Percentiles rank a stretch among this genome's conserved stretches.
phyloP scores from a whole-genome alignment of 2,797 vertebrate species.

The Poecile montanus region DNA sequence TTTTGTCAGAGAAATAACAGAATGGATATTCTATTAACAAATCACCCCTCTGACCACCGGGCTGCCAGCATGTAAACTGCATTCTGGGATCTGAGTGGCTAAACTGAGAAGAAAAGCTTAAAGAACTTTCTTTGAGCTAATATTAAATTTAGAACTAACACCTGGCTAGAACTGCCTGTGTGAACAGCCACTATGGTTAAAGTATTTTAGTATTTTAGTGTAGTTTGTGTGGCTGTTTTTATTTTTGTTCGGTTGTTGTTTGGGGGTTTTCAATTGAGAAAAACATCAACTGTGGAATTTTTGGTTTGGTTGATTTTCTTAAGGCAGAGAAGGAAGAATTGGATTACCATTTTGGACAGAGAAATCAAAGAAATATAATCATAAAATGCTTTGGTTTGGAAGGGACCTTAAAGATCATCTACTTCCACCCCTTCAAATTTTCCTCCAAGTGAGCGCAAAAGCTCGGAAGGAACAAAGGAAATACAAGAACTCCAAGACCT shows the following conservation, averaged over 20 bases:
- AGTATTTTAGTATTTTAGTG: neutral
- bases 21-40: neutral
- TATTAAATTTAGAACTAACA: neutral
- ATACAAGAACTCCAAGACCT: neutral
- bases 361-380: neutral
- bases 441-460: neutral
- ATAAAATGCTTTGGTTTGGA: neutral
- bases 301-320: neutral
- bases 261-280: rapidly evolving
- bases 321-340: neutral
- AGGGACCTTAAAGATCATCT: neutral
- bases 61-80: neutral
- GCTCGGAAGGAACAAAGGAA: neutral
- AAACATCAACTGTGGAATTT: neutral
- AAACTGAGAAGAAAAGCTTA: neutral
- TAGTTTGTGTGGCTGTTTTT: neutral
- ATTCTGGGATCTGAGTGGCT: neutral
- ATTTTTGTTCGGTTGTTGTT: neutral
- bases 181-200: neutral
- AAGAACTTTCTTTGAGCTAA: neutral
- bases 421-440: neutral
- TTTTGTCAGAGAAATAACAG: neutral
- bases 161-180: neutral
- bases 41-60: neutral
- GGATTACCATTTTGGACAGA: neutral